These are phyloP conservation scores for Corvus moneduloides DNA, from an alignment of 2,113 vertebrate species.

Conservation along the genomic window DNA sequence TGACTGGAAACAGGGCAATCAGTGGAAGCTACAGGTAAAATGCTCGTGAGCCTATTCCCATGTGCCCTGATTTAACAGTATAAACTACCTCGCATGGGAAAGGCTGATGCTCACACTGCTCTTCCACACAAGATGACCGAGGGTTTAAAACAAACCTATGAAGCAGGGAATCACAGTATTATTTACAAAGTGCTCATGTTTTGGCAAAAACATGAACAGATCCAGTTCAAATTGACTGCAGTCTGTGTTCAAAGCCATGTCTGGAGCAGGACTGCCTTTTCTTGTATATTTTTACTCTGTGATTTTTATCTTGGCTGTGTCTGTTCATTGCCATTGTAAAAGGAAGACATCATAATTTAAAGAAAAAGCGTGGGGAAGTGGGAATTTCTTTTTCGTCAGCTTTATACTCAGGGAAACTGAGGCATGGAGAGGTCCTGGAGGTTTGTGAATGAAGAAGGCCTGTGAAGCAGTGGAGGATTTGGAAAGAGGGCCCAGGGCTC, in stretches of 20 bases:
- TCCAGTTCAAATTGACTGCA: neutral
- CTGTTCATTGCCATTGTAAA: neutral
- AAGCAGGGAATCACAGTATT: neutral
- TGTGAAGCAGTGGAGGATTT: neutral
- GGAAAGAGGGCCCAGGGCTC: neutral
- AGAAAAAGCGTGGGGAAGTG: neutral
- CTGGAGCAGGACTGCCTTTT: neutral
- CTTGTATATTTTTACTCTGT: neutral
- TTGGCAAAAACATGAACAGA: neutral
- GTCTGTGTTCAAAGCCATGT: neutral
- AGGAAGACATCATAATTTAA: neutral
- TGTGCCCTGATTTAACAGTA: neutral
- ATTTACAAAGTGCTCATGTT: conserved; percentile 7
- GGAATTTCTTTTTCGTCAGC: neutral
- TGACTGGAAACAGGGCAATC: neutral
- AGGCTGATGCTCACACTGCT: neutral
- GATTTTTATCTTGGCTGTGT: neutral
- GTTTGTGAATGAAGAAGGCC: neutral
- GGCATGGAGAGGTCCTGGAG: neutral
- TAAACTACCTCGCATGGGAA: neutral
- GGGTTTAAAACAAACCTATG: neutral
- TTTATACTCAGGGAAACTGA: neutral
- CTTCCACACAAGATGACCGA: neutral
- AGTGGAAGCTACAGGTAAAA: conserved; percentile 5
- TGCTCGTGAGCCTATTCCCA: neutral